Conservation (phyloP, 2,888 invertebrate species). For the Eupithecia insigniata region DNA sequence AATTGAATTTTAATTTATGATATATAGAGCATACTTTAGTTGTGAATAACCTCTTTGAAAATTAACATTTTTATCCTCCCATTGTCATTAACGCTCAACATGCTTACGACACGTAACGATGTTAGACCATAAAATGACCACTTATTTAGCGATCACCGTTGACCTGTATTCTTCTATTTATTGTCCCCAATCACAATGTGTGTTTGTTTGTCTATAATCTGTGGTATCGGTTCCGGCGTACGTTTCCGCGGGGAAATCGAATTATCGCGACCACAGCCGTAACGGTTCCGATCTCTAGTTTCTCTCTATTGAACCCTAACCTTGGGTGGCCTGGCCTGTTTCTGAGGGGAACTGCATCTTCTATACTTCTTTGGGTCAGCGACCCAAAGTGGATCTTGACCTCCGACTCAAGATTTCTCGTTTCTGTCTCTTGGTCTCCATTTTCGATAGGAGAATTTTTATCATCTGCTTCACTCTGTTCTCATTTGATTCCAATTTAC, state of each 20-base stretch:
- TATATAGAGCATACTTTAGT: no score
- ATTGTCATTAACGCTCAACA: neutral
- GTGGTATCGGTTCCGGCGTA: conserved; percentile 41
- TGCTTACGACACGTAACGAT: neutral
- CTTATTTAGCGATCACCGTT: conserved; percentile 1
- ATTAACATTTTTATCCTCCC: neutral
- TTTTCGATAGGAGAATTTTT: neutral
- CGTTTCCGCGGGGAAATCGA: conserved; percentile 46
- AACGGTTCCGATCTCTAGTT: conserved; percentile 48
- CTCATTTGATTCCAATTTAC: neutral
- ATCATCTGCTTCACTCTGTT: neutral
- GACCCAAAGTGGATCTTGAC: neutral
- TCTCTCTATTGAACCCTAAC: conserved; percentile 47
- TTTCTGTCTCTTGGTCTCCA: neutral
- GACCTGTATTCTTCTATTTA: conserved; percentile 21
- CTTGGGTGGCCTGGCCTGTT: conserved; percentile 36
- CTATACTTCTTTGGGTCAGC: neutral
- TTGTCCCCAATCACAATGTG: conserved; percentile 24
- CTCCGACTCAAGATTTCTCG: neutral
- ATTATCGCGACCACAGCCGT: conserved; percentile 43
- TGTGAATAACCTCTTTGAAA: neutral
- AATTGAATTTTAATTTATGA: neutral
- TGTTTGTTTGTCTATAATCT: conserved; percentile 34
- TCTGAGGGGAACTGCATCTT: neutral
- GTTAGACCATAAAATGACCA: conserved; percentile 5